Conservation (phyloP, 2,797 vertebrate species). For the Falco peregrinus region DNA sequence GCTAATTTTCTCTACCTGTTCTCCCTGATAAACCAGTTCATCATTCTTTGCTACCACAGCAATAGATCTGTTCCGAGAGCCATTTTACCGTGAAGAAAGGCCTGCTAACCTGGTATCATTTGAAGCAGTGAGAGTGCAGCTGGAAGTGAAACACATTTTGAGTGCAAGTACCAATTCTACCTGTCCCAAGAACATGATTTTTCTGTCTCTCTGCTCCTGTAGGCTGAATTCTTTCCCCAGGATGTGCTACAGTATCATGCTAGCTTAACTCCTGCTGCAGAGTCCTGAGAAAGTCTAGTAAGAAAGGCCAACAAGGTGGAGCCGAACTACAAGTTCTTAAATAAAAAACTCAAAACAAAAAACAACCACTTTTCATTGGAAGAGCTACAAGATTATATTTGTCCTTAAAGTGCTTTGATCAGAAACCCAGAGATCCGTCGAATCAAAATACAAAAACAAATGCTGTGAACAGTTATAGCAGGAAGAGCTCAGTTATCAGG, state of each 20-base stretch:
- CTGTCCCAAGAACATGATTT: rapidly evolving
- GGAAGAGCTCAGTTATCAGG: constrained; percentile 52
- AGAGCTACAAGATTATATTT: constrained; percentile 48
- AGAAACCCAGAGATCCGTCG: constrained; percentile 44
- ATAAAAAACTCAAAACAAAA: constrained; percentile 12
- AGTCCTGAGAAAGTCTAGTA: not conserved
- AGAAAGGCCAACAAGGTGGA: constrained; percentile 8
- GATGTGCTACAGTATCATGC: not conserved
- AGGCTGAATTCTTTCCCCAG: not conserved
- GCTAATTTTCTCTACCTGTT: not conserved
- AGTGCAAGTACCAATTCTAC: not conserved
- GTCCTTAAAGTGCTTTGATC: constrained; percentile 60
- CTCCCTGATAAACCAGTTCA: not conserved
- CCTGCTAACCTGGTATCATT: not conserved
- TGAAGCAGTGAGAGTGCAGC: not conserved
- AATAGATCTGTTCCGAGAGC: not conserved
- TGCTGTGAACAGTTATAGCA: constrained; percentile 40
- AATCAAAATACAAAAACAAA: constrained; percentile 51
- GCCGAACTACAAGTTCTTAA: constrained; percentile 29
- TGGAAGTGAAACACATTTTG: not conserved
- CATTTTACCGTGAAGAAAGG: not conserved
- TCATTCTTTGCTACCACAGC: not conserved
- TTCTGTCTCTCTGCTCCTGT: not conserved
- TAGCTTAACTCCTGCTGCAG: not conserved
- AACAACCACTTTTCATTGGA: not conserved